Evolutionary conservation across 2,113 vertebrate species (phyloP).

Genomic region (Pelecanoides urinatrix): DNA sequence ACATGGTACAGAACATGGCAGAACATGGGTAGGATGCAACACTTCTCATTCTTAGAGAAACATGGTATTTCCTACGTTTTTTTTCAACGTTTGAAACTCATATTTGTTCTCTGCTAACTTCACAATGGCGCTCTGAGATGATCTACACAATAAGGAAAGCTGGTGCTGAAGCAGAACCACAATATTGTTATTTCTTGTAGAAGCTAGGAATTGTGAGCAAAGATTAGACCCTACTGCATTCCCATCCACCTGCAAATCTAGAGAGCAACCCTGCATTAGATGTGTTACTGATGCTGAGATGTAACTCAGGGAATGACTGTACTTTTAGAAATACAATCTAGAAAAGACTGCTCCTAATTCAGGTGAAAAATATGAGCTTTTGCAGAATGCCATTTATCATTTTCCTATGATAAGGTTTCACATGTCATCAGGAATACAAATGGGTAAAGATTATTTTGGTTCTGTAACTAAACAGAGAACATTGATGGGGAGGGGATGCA

Average conservation of each 20-base stretch:
- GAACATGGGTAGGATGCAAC: rapidly evolving
- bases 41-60: not conserved
- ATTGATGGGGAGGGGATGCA: not conserved
- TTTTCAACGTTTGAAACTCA: not conserved
- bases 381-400: not conserved
- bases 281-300: not conserved
- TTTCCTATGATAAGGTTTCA: not conserved
- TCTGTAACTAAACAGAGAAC: not conserved
- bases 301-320: not conserved
- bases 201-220: not conserved
- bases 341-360: not conserved
- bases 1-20: not conserved
- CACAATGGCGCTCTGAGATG: not conserved
- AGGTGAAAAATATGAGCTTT: not conserved
- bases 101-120: not conserved
- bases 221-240: not conserved
- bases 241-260: not conserved
- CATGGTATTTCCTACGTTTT: rapidly evolving
- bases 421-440: not conserved
- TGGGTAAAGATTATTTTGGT: not conserved
- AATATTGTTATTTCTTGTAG: not conserved
- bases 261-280: not conserved
- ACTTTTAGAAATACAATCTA: not conserved
- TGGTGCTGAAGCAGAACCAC: not conserved
- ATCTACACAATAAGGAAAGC: not conserved